phyloP scores from a whole-genome alignment of 2,888 invertebrate species.

The Norana najaformis region DNA sequence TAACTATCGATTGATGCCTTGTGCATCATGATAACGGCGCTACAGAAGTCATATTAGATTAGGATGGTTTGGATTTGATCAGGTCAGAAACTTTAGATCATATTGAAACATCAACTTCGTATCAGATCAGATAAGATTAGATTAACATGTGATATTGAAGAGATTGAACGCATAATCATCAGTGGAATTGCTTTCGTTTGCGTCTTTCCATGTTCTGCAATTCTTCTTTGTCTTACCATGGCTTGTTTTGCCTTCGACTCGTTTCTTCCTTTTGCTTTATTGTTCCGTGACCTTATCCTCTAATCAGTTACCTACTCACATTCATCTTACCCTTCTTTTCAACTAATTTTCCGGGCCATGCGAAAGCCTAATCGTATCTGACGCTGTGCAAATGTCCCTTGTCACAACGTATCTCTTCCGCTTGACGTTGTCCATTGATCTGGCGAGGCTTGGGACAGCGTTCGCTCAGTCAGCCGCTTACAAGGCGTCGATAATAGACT shows the following conservation, averaged over 20 bases:
- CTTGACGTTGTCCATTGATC: not conserved
- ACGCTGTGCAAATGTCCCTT: not conserved
- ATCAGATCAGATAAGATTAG: too few species aligned
- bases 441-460: not conserved
- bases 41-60: too few species aligned
- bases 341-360: not conserved
- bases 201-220: too few species aligned
- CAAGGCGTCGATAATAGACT: constrained; percentile 4
- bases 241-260: not conserved
- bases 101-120: not conserved
- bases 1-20: too few species aligned
- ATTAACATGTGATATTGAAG: not conserved
- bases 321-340: not conserved
- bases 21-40: not conserved
- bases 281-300: not conserved
- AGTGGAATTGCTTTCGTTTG: not conserved
- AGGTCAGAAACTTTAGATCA: not conserved
- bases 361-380: not conserved
- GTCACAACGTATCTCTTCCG: not conserved
- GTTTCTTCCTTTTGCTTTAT: not conserved
- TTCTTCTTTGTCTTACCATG: too few species aligned
- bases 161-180: too few species aligned
- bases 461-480: not conserved
- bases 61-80: not conserved
- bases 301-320: not conserved